Percentiles rank a stretch among this genome's conserved stretches.
These are phyloP conservation scores for Leptobrachium ailaonicum DNA, from an alignment of 2,113 vertebrate species.

Conservation along the genomic window DNA sequence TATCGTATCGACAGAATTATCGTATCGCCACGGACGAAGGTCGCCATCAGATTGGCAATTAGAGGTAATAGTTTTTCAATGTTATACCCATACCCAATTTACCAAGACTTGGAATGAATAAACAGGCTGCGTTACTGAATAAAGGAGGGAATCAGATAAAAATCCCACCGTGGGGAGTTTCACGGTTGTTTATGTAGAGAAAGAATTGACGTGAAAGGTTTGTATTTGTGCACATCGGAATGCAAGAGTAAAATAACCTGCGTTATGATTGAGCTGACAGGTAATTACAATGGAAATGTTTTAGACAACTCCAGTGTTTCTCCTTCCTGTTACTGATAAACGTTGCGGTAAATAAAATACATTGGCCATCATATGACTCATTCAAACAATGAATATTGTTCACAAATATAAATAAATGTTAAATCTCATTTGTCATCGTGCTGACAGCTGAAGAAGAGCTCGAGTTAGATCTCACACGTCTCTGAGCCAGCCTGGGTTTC, in stretches of 20 bases:
- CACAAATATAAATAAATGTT: too few species aligned
- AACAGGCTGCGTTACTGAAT: background rate
- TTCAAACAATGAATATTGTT: too few species aligned
- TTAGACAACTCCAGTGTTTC: background rate
- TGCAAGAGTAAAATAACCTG: background rate
- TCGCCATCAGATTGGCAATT: constrained; percentile 9
- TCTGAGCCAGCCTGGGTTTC: too few species aligned
- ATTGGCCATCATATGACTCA: too few species aligned
- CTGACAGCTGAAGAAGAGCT: too few species aligned
- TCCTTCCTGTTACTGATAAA: too few species aligned
- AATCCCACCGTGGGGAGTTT: background rate
- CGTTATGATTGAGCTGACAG: background rate
- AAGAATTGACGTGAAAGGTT: background rate
- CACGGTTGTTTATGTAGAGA: background rate
- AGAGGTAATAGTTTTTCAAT: constrained; percentile 2
- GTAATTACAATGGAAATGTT: background rate
- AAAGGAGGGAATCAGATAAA: background rate
- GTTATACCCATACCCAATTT: background rate
- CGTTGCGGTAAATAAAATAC: too few species aligned
- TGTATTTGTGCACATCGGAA: background rate
- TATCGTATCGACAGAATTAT: too few species aligned
- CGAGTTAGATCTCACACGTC: too few species aligned
- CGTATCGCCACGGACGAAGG: too few species aligned
- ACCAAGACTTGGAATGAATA: background rate
- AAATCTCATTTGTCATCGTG: too few species aligned